phyloP scores from a whole-genome alignment of 1,140 invertebrate species.

The Leptinotarsa defecta region DNA sequence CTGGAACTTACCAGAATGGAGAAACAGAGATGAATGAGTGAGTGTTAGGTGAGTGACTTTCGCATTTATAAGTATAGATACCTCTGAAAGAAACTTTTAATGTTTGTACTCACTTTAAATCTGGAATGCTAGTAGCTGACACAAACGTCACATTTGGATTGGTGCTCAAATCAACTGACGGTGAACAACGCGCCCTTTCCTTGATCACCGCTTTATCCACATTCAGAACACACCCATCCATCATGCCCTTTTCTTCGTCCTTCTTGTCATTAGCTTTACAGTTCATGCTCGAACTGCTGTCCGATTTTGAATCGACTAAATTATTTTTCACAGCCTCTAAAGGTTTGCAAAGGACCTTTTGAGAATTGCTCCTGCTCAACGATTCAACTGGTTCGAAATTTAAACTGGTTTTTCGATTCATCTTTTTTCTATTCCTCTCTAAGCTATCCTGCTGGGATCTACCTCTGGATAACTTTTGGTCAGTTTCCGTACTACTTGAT shows the following conservation, averaged over 20 bases:
- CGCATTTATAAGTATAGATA: too few species aligned
- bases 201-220: slow-evolving; percentile 26
- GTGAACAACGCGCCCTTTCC: slow-evolving; percentile 46
- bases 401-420: slow-evolving; percentile 31
- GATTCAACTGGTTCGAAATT: slow-evolving; percentile 42
- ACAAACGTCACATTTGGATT: slow-evolving; percentile 53
- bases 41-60: too few species aligned
- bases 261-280: slow-evolving; percentile 32
- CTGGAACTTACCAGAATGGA: too few species aligned
- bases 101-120: slow-evolving; percentile 38
- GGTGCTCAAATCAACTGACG: slow-evolving; percentile 48
- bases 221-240: slow-evolving; percentile 20
- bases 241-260: slow-evolving; percentile 9
- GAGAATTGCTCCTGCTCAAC: slow-evolving; percentile 43
- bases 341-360: slow-evolving; percentile 43
- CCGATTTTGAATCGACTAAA: slow-evolving; percentile 45
- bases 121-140: slow-evolving; percentile 45
- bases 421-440: slow-evolving; percentile 22
- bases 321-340: slow-evolving; percentile 45
- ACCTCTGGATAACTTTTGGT: slow-evolving; percentile 32
- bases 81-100: too few species aligned
- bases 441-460: slow-evolving; percentile 29
- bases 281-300: slow-evolving; percentile 48
- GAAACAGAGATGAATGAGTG: too few species aligned
- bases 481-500: slow-evolving; percentile 45